These are phyloP conservation scores for Nineta flava DNA, from an alignment of 2,888 invertebrate genomes.

Conservation along the genomic window DNA sequence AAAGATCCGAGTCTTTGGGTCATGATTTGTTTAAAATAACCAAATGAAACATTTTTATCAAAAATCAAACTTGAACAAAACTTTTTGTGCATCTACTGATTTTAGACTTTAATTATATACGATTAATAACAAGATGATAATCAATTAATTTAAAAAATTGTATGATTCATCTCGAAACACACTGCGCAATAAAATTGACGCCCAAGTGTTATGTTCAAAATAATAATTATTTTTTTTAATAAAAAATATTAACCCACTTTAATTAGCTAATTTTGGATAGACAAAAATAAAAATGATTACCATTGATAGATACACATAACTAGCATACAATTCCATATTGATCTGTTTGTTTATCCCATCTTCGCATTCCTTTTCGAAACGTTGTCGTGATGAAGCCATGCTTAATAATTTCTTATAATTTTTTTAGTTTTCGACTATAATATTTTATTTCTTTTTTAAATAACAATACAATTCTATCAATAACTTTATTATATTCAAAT, in stretches of 20 bases:
- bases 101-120: too few species aligned
- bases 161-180: neutral
- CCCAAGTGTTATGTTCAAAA: too few species aligned
- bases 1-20: too few species aligned
- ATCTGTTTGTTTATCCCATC: conserved; percentile 52
- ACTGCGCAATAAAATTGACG: conserved; percentile 2
- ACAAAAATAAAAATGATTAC: conserved; percentile 25
- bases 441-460: neutral
- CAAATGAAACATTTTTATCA: too few species aligned
- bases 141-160: too few species aligned
- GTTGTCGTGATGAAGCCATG: conserved; percentile 40
- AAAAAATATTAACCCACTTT: too few species aligned
- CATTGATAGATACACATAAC: conserved; percentile 61
- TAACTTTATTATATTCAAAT: neutral
- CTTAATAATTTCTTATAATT: conserved; percentile 6
- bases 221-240: too few species aligned
- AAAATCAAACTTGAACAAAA: too few species aligned
- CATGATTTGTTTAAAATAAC: too few species aligned
- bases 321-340: conserved; percentile 55
- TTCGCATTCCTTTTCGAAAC: conserved; percentile 48
- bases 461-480: neutral
- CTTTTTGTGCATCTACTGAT: too few species aligned
- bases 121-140: too few species aligned
- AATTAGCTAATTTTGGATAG: too few species aligned
- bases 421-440: neutral